Percentiles rank a stretch among this genome's conserved stretches.
phyloP scores from a whole-genome alignment of 2,113 vertebrate species.

The Acrocephalus arundinaceus region DNA sequence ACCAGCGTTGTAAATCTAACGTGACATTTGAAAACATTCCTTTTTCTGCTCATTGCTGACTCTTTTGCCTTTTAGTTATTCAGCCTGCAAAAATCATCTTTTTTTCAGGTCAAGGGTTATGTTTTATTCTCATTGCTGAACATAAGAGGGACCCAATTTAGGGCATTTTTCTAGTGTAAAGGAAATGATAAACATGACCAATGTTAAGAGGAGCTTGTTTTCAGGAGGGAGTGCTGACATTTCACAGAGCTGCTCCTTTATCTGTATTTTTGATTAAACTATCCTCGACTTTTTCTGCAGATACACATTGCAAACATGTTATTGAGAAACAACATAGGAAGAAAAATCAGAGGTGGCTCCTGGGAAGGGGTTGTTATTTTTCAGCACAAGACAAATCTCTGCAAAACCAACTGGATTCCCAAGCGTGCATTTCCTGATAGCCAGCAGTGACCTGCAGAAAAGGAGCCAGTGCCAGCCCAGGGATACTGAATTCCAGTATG shows the following conservation, averaged over 20 bases:
- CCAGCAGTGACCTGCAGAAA: fast-evolving
- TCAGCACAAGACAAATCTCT: background rate
- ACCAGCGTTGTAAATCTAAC: background rate
- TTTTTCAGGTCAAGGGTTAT: background rate
- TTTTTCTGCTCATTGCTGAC: background rate
- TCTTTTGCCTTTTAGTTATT: constrained; percentile 14
- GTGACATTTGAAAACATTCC: constrained; percentile 10
- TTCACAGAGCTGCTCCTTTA: background rate
- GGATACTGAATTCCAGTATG: background rate
- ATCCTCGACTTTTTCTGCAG: background rate
- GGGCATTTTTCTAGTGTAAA: background rate
- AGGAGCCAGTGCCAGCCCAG: background rate
- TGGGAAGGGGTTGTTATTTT: background rate
- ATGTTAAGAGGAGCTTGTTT: background rate
- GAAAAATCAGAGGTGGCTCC: background rate
- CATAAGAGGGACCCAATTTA: background rate
- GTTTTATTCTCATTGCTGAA: background rate
- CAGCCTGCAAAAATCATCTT: background rate
- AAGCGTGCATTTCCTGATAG: background rate
- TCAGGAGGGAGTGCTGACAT: background rate
- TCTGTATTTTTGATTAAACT: background rate
- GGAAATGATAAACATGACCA: background rate
- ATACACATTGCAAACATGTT: fast-evolving
- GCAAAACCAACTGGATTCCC: background rate
- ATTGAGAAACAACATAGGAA: background rate